Conservation (phyloP, 2,797 vertebrate genomes). For the Megalops cyprinoides region DNA sequence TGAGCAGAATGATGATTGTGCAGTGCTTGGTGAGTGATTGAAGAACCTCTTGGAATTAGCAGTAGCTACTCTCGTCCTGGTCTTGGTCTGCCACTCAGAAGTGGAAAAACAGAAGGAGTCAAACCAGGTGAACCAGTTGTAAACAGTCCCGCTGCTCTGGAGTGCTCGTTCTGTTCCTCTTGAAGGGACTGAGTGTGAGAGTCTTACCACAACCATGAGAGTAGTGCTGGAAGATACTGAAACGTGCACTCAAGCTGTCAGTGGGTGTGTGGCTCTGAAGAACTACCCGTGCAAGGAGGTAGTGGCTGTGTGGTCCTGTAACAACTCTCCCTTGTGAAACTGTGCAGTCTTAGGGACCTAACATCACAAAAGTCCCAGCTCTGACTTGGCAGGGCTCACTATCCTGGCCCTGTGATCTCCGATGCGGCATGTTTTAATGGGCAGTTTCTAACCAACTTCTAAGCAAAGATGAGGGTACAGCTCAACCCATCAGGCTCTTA, state of each 20-base stretch:
- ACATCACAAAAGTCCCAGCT: background rate
- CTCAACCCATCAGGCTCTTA: slow-evolving; percentile 1
- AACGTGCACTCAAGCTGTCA: background rate
- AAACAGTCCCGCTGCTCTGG: background rate
- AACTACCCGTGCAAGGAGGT: background rate
- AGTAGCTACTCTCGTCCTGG: no score
- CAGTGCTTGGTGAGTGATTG: no score
- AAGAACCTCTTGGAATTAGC: no score
- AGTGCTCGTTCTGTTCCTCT: background rate
- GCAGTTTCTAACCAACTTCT: background rate
- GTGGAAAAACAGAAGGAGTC: no score
- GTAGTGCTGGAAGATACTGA: no score
- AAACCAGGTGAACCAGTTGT: background rate
- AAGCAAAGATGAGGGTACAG: background rate
- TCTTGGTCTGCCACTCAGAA: no score
- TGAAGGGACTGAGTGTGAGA: background rate
- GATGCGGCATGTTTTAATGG: background rate
- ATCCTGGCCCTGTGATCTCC: background rate
- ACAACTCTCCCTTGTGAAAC: background rate
- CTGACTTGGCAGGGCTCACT: background rate
- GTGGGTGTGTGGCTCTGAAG: background rate
- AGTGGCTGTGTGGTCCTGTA: slow-evolving; percentile 4
- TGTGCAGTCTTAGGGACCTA: background rate
- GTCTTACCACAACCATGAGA: no score
- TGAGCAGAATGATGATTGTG: no score